Conservation (phyloP, 2,113 vertebrate genomes). For the Apteryx mantelli region DNA sequence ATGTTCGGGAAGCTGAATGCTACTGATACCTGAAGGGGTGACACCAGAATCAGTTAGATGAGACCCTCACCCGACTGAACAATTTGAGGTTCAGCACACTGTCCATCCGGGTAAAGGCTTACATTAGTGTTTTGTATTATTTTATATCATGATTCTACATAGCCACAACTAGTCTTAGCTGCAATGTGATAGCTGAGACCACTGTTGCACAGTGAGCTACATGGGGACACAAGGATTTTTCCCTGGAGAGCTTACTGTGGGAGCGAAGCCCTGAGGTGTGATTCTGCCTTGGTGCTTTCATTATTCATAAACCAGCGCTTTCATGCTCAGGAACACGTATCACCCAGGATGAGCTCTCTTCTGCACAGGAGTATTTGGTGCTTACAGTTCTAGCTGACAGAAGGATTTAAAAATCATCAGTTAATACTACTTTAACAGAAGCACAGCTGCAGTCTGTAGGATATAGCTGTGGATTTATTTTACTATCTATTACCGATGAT, state of each 20-base stretch:
- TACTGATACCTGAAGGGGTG: neutral
- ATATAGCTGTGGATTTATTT: slow-evolving; percentile 67
- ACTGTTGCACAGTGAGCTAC: neutral
- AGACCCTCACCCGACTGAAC: rapidly evolving
- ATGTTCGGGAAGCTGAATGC: too few species aligned
- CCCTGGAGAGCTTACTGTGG: neutral
- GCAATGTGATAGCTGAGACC: neutral
- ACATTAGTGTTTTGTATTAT: neutral
- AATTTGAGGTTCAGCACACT: neutral
- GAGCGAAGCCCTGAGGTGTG: neutral
- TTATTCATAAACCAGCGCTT: slow-evolving; percentile 11
- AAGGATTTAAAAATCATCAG: slow-evolving; percentile 46
- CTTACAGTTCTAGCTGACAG: slow-evolving; percentile 43
- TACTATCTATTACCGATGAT: slow-evolving; percentile 57
- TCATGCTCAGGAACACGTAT: neutral
- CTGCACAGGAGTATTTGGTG: neutral
- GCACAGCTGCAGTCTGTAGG: slow-evolving; percentile 55
- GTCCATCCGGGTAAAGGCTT: neutral
- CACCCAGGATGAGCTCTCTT: slow-evolving; percentile 17
- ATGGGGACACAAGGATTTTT: neutral
- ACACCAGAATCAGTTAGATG: rapidly evolving
- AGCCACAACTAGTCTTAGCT: neutral
- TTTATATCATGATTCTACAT: rapidly evolving
- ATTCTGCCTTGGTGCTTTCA: slow-evolving; percentile 8
- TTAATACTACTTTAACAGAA: slow-evolving; percentile 46